phyloP scores from a whole-genome alignment of 53 echinoderm and acorn worm species.

The Holothuria leucospilota region DNA sequence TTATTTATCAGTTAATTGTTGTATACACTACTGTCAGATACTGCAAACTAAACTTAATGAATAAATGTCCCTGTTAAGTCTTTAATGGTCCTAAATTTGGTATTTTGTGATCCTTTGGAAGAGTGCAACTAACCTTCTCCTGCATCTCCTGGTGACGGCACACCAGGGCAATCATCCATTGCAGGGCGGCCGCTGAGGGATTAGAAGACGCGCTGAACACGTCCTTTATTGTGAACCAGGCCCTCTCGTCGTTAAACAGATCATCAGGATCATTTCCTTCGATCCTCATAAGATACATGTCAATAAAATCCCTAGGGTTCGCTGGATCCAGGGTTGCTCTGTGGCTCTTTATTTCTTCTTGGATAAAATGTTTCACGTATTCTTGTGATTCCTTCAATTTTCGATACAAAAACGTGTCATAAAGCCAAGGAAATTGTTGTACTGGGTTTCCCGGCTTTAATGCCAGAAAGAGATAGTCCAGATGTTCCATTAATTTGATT shows the following conservation, averaged over 20 bases:
- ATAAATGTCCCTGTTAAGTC: no score
- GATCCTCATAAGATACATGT: conserved; percentile 54
- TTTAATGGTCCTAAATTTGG: no score
- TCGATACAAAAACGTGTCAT: conserved; percentile 11
- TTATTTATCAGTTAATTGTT: no score
- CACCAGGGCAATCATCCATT: conserved; percentile 27
- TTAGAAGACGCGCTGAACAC: conserved; percentile 18
- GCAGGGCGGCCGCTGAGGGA: background rate
- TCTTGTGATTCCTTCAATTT: conserved; percentile 16
- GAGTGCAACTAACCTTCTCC: background rate
- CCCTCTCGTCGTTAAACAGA: conserved; percentile 2
- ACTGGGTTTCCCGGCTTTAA: conserved; percentile 13
- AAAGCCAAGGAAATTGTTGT: conserved; percentile 25
- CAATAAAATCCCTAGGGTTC: conserved; percentile 58
- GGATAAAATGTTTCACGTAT: conserved; percentile 31
- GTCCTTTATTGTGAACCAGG: conserved; percentile 29
- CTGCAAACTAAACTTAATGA: no score
- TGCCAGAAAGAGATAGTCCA: conserved; percentile 7
- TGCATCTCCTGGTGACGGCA: conserved; percentile 19
- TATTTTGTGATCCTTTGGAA: no score
- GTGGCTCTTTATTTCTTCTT: conserved; percentile 33
- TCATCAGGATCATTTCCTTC: background rate
- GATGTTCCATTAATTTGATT: background rate
- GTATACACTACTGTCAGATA: no score
- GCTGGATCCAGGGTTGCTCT: conserved; percentile 13